phyloP scores from a whole-genome alignment of 2,888 invertebrate species.

The Pilophorus perplexus region DNA sequence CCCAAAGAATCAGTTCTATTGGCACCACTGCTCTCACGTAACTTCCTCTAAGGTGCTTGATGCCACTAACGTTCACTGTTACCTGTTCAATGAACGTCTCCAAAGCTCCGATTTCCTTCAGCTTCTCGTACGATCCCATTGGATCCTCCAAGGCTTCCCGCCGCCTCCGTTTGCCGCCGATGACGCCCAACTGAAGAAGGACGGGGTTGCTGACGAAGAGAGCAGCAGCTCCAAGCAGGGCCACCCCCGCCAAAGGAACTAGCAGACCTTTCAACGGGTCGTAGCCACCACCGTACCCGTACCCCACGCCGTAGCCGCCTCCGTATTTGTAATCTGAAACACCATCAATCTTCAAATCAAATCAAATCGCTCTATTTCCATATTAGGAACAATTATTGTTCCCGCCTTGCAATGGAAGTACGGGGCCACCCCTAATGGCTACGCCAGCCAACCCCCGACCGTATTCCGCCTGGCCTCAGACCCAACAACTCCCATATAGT shows the following conservation, averaged over 20 bases:
- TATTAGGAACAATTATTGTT: background rate
- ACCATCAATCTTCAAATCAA: background rate
- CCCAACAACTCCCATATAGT: too few species aligned
- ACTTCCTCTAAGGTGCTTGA: background rate
- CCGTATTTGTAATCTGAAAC: conserved; percentile 11
- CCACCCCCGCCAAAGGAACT: conserved; percentile 74
- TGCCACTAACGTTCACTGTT: too few species aligned
- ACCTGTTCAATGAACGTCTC: conserved; percentile 50
- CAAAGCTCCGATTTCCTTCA: conserved; percentile 46
- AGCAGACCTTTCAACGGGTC: conserved; percentile 58
- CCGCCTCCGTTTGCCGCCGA: conserved; percentile 57
- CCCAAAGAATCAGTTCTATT: background rate
- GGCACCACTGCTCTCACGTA: too few species aligned
- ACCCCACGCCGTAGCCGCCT: conserved; percentile 36
- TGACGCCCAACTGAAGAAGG: conserved; percentile 71
- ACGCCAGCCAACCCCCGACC: too few species aligned
- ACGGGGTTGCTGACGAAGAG: conserved; percentile 74
- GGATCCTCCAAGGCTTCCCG: conserved; percentile 9
- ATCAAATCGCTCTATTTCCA: background rate
- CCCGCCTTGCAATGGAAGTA: background rate
- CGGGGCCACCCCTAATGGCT: background rate
- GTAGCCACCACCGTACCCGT: conserved; percentile 42
- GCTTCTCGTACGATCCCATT: conserved; percentile 19
- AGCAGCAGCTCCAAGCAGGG: conserved; percentile 77
- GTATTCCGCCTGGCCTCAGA: too few species aligned